Base-by-base conservation (phyloP, 64 coral and sea anemone species). In the Stylophora pistillata region DNA sequence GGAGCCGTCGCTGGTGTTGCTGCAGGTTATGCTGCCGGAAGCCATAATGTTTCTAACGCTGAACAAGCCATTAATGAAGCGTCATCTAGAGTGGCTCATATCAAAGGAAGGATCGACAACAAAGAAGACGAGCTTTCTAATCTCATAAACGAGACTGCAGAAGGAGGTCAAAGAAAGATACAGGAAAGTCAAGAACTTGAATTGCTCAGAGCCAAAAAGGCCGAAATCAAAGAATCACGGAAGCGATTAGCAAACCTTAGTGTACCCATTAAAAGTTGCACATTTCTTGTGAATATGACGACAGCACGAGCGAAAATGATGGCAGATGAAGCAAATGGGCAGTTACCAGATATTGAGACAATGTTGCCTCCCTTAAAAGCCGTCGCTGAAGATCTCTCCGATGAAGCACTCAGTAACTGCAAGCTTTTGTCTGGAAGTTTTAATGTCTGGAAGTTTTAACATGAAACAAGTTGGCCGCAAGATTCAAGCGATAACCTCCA, bases 231-330 rank as follows among this genome's bases (percentile, higher is more conserved):
- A 56, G 23, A 79, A 56, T 79, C 55, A 23, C 77, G 58, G 55
- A 13, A 14, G 25, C 77, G 55, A 55, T 58, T 79, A 27, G 56
- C 55, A 60, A 79, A 20, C 58, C 16, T 79, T 23, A 28, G 58
- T 58, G 53, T 30, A 57, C 31, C 56, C 77, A 79, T 58, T 58
- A 79, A 79, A 79, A 60, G 77, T 58, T 79, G 77, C 25, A 27
- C 77, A 23, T 58, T n/a, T 26, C 53, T 79, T 4, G 77, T 79
- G n/a, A 55, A 53, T 53, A 58, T 55, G 4, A 79, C 77, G 55
- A 56, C 53, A 79, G 15, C 77, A 79, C 77, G 77, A 79, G 77
- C 77, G 58, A 79, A 79, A 23, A 60, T 79, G 77, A 56, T 79
- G 53, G 77, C 77, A 58, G 55, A 56, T 58, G 77, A 79, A 79